Conservation (phyloP, 2,113 vertebrate genomes). For the Choloepus hoffmanni region DNA sequence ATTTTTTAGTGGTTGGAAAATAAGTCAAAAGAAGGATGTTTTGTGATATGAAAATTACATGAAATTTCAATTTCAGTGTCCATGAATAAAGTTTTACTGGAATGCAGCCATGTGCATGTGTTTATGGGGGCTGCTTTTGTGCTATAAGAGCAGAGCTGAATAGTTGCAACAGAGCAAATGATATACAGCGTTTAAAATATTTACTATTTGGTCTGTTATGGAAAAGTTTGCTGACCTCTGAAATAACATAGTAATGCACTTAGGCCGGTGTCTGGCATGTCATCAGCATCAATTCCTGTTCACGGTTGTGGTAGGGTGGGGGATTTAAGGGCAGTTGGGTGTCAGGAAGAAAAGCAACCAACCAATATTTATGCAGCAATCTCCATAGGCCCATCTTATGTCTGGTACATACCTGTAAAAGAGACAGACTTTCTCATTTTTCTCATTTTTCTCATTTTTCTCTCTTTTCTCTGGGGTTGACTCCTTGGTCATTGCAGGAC, state of each 20-base stretch:
- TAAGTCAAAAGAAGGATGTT: not conserved
- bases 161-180: accelerated
- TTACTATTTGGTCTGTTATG: not conserved
- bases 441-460: not conserved
- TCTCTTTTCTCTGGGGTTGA: not conserved
- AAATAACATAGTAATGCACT: accelerated
- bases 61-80: not conserved
- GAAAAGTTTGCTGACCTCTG: not conserved
- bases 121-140: accelerated
- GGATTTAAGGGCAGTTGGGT: not conserved
- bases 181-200: not conserved
- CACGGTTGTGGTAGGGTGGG: not conserved
- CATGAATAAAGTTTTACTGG: not conserved
- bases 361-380: accelerated
- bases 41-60: not conserved
- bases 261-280: not conserved
- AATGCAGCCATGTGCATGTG: accelerated
- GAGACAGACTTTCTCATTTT: not conserved
- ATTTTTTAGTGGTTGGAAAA: not conserved
- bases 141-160: accelerated
- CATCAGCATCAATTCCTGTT: not conserved
- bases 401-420: accelerated
- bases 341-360: not conserved
- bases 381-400: not conserved
- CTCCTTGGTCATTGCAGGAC: not conserved